Evolutionary conservation across 2,113 vertebrate species (phyloP), one percentile per base, ranked within the genome.

Genomic region (Ceuthmochares aereus): DNA sequence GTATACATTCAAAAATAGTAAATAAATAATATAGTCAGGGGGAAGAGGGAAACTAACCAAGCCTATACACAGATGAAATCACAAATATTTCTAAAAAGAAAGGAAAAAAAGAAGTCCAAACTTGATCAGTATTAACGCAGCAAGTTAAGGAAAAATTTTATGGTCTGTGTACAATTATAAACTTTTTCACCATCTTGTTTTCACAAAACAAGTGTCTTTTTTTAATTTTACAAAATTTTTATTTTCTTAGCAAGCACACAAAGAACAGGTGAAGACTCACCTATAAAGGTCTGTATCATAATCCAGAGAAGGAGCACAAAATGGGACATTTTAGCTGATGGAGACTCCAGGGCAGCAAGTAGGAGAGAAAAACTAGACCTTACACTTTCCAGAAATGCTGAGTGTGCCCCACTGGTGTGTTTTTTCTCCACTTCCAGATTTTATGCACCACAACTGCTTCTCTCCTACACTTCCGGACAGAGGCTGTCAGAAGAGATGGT

Each of bases 381-480:
- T 85, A 32, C 37, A 15, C 59, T 63, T 89, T 10, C 47, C 63
- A 52, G 66, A 89, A 60, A 45, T 5, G 17, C 95, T 78, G 95
- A 95, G 89, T 52, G 86, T 75, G 86, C 21, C 7, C 9, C 30
- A 72, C 64, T 93, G 89, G 63, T 93, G 64, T 93, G 76, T 95
- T 86, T 7, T 95, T 97, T 97, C 96, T 93, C 84, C 89, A 95
- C 92, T 97, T 96, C 64, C 77, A 81, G 60, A 63, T 75, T 78
- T 95, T 89, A 84, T 29, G 14, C 3, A 10, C 34, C 1, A 18
- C 40, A 47, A 75, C 63, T 5, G 64, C 20, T 70, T 45, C 72
- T 90, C 40, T 26, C 87, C 73, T 27, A 2, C 0, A 0, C 40
- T 88, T 96, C 77, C 32, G 21, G 60, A 20, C 1, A 14, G 73